Evolutionary conservation across 2,113 vertebrate species (phyloP), one percentile per base, ranked within the genome.

Genomic region (Oreotrochilus melanogaster): DNA sequence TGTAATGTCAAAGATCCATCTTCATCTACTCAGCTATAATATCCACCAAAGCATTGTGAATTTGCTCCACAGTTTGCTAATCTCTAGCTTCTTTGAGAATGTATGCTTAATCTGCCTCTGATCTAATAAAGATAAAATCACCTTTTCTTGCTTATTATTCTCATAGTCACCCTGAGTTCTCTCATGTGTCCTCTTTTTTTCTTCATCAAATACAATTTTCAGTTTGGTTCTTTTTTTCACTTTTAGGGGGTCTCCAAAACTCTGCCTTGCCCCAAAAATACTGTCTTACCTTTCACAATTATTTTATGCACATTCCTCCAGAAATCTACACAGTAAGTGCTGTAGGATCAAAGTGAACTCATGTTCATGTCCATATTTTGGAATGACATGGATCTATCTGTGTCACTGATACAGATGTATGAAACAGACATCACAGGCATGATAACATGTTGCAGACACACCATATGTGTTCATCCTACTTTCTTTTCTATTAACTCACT

Each of bases 381-480:
- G 30, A 65, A 73, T 4, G 42, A 27, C 1, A 2, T 37, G 18
- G 42, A 69, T 35, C 56, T 61, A 23, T 60, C 23, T 37, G 16
- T 60, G 28, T 84, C 25, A 53, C 11, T 43, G 14, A 10, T 62
- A 76, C 7, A 78, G 39, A 37, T 1, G 1, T 35, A 51, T 25
- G 39, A 76, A 89, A 19, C 4, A 30, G 14, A 47, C 78, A 88
- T 43, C n/a, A 37, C 2, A 7, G 6, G 10, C 37, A 45, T 21
- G 18, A 30, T 54, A 56, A 21, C 47, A 18, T 47, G 10, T 5
- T 79, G 48, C 43, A 75, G 51, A 50, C 83, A 37, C 25, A 43
- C 19, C 12, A 21, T 30, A 66, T 0, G 0, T 12, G 10, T 47
- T 16, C 5, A 1, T 73, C n/a, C 15, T 76, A 11, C 16, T 50